phyloP scores from a whole-genome alignment of 2,797 vertebrate species.

The Phoxinus dragarum region DNA sequence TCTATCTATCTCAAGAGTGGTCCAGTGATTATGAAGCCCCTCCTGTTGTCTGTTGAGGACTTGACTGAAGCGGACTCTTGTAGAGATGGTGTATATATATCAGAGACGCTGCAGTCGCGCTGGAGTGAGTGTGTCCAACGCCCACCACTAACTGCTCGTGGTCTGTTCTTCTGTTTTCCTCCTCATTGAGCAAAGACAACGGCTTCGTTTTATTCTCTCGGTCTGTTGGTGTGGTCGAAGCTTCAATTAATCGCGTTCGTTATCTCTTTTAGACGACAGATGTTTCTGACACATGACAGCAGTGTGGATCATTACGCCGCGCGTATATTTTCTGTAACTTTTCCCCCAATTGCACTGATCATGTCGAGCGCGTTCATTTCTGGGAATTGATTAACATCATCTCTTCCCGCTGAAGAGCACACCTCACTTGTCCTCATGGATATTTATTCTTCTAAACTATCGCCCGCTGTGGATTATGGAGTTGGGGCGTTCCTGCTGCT shows the following conservation, averaged over 20 bases:
- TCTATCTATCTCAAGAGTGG: neutral
- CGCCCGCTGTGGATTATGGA: slow-evolving; percentile 74
- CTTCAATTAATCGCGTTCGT: neutral
- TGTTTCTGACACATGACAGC: slow-evolving; percentile 19
- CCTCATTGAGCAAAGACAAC: neutral
- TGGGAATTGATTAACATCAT: neutral
- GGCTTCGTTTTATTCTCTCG: too few species aligned
- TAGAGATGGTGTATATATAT: neutral
- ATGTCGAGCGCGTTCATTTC: neutral
- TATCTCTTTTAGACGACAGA: neutral
- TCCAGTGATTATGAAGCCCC: neutral
- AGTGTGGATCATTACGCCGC: neutral
- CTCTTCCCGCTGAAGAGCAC: neutral
- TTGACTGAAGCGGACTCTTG: neutral
- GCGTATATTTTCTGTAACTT: slow-evolving; percentile 1
- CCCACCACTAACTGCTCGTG: neutral
- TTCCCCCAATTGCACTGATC: neutral
- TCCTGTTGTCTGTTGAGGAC: neutral
- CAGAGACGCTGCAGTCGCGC: neutral
- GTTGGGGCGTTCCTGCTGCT: slow-evolving; percentile 73
- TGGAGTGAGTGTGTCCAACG: neutral
- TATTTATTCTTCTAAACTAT: slow-evolving; percentile 72
- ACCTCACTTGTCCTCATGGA: slow-evolving; percentile 67
- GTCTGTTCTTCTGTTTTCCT: neutral
- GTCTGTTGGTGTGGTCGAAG: neutral